phyloP scores from a whole-genome alignment of 1,140 invertebrate species.

The Ostrea denselamellosa region DNA sequence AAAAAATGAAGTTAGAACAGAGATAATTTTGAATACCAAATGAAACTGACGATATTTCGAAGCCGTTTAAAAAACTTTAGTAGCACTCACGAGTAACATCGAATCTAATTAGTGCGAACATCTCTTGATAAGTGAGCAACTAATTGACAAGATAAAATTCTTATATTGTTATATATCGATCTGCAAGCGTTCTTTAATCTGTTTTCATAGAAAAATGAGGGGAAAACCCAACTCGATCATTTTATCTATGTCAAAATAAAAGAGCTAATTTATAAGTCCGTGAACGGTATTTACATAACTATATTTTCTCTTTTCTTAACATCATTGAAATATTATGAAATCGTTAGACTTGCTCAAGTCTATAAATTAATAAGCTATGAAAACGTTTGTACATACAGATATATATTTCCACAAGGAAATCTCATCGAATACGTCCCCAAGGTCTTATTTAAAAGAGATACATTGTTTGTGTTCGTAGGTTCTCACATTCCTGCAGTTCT shows the following conservation, averaged over 20 bases:
- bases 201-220: background rate
- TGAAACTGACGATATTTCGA: background rate
- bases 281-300: too few relatives aligned
- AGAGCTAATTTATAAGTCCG: too few relatives aligned
- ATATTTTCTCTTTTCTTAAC: too few relatives aligned
- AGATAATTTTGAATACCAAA: background rate
- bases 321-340: too few relatives aligned
- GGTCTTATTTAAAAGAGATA: background rate
- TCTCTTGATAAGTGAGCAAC: conserved; percentile 8
- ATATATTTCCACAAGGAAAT: too few relatives aligned
- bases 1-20: background rate
- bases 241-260: background rate
- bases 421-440: background rate
- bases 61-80: background rate
- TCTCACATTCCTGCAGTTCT: background rate
- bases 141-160: conserved; percentile 20
- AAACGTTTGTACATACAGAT: too few relatives aligned
- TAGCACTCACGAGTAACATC: conserved; percentile 14
- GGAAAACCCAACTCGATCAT: background rate
- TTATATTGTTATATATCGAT: conserved; percentile 24
- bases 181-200: background rate
- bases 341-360: too few relatives aligned
- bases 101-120: conserved; percentile 25
- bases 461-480: background rate
- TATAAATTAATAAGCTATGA: too few relatives aligned